phyloP scores from a whole-genome alignment of 2,113 vertebrate species.

The Anarhynchus alexandrinus region DNA sequence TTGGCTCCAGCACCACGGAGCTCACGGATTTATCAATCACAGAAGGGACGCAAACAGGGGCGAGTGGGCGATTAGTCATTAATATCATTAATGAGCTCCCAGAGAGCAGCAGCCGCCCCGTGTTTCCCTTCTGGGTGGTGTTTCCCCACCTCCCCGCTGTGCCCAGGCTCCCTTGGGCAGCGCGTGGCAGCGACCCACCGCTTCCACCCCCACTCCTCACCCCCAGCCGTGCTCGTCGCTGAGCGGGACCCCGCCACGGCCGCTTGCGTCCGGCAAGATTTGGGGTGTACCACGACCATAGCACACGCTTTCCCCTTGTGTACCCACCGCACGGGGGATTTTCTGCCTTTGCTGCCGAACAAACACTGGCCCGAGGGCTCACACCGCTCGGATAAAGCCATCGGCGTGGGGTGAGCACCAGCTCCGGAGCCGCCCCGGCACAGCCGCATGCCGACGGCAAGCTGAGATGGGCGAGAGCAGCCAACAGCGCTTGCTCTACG shows the following conservation, averaged over 20 bases:
- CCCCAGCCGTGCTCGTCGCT: fast-evolving
- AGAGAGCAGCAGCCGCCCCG: not conserved
- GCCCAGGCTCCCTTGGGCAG: not conserved
- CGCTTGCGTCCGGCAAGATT: fast-evolving
- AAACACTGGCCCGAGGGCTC: not conserved
- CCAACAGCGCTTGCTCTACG: fast-evolving
- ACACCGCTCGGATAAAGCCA: fast-evolving
- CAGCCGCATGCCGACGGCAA: fast-evolving
- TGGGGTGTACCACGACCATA: fast-evolving
- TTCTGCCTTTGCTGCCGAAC: not conserved
- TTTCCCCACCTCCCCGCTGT: not conserved
- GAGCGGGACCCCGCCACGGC: not conserved
- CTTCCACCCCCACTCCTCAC: fast-evolving
- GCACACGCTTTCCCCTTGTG: fast-evolving
- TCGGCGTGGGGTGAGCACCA: fast-evolving
- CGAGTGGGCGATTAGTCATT: not conserved
- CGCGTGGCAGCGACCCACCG: fast-evolving
- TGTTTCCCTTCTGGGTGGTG: not conserved
- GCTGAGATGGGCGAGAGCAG: fast-evolving
- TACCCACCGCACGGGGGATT: fast-evolving
- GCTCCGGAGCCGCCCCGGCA: not conserved
- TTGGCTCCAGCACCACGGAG: not conserved
- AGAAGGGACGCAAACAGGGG: not conserved
- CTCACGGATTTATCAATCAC: not conserved
- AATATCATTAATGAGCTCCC: not conserved